Percentiles rank a stretch among this genome's conserved stretches.
phyloP scores from a whole-genome alignment of 2,888 invertebrate genomes.

The Salpingus planirostris region DNA sequence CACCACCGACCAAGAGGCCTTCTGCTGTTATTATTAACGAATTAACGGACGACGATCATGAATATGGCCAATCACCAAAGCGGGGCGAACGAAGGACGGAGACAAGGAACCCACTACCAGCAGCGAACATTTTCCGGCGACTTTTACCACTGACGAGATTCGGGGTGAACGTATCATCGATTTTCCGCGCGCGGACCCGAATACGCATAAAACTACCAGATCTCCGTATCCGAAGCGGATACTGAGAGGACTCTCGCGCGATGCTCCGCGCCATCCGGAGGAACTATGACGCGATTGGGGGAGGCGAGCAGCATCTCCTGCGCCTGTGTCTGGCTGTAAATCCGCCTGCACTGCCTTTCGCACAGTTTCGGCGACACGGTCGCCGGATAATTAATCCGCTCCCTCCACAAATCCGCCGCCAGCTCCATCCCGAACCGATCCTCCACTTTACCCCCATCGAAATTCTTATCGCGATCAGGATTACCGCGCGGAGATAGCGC shows the following conservation, averaged over 20 bases:
- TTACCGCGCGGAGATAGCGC: slow-evolving; percentile 58
- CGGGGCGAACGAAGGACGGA: slow-evolving; percentile 18
- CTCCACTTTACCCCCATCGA: slow-evolving; percentile 25
- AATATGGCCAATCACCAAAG: slow-evolving; percentile 37
- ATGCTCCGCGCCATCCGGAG: slow-evolving; percentile 52
- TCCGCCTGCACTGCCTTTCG: slow-evolving; percentile 39
- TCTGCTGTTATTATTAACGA: too few relatives aligned
- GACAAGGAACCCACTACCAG: slow-evolving; percentile 28
- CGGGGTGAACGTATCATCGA: slow-evolving; percentile 29
- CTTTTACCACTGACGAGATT: slow-evolving; percentile 6
- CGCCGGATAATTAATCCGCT: slow-evolving; percentile 62
- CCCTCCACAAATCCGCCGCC: slow-evolving; percentile 53
- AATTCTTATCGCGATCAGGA: slow-evolving; percentile 41
- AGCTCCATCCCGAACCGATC: slow-evolving; percentile 49
- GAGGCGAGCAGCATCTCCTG: slow-evolving; percentile 43
- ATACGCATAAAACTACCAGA: slow-evolving; percentile 69
- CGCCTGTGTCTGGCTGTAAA: slow-evolving; percentile 37
- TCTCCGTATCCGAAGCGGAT: slow-evolving; percentile 60
- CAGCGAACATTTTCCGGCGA: slow-evolving; percentile 22
- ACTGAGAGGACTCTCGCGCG: slow-evolving; percentile 58
- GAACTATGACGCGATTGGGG: slow-evolving; percentile 54
- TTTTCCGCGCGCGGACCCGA: slow-evolving; percentile 19
- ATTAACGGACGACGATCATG: slow-evolving; percentile 26
- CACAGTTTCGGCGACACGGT: slow-evolving; percentile 52
- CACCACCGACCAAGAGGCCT: too few relatives aligned